Base-by-base conservation (phyloP, 2,113 vertebrate genomes). In the Poecilia latipinna region DNA sequence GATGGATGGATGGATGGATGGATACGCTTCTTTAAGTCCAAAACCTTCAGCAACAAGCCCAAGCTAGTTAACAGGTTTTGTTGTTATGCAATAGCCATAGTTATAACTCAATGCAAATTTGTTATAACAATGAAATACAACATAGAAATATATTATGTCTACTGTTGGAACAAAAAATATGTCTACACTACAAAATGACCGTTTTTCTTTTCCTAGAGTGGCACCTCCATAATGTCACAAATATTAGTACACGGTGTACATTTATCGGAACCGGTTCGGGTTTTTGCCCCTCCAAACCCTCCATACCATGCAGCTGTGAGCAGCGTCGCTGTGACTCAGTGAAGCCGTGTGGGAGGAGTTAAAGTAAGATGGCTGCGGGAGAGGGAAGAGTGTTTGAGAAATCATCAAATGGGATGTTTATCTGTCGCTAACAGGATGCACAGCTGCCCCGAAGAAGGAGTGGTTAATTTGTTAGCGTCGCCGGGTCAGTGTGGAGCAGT, bases 281-380 rank as follows among this genome's bases (percentile, higher is more conserved):
- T 8, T 57, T 57, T 24, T 24, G 51, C 24, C 51, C 22, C 51
- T 5, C 22, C 24, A n/a, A n/a, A 10, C 44, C 44, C 44, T 10
- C 51, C 51, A 57, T n/a, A 17, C 51, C 51, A 57, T 57, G 22
- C 51, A 57, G 51, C 51, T 57, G 51, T n/a, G 51, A n/a, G 64
- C 74, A 26, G 79, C 85, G 90, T 85, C 87, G 85, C 83, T 65
- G 86, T 93, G 92, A 86, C 74, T 88, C 91, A 88, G 51, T 62
- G 79, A 33, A 75, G 72, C 69, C 85, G 82, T 74, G 92, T 90
- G 80, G 89, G 88, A 67, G 90, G 92, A 91, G 88, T 79, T 48
- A 74, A 74, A 88, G 88, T 81, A 95, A 95, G 93, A 95, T 95
- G 94, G 94, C 94, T 89, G 92, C 93, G 79, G 74, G 78, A 84